These are phyloP conservation scores for Neosilurus hyrtlii DNA, from an alignment of 2,797 vertebrate species.

Conservation along the genomic window DNA sequence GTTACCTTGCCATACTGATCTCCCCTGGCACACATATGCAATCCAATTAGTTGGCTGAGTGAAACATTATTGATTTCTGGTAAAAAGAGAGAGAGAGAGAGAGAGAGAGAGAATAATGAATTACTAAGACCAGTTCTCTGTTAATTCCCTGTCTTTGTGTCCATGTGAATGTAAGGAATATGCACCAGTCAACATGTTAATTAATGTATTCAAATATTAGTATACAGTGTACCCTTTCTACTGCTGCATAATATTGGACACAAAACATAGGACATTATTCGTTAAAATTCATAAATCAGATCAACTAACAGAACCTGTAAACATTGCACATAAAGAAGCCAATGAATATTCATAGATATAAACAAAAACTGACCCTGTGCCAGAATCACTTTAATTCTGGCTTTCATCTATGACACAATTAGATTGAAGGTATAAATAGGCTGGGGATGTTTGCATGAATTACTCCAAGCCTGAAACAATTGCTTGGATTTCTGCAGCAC, in stretches of 20 bases:
- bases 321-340: conserved; percentile 54
- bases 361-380: conserved; percentile 66
- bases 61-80: conserved; percentile 70
- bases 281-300: conserved; percentile 44
- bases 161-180: conserved; percentile 25
- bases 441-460: conserved; percentile 72
- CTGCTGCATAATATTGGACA: not conserved
- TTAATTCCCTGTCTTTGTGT: conserved; percentile 25
- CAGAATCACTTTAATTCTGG: conserved; percentile 69
- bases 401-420: conserved; percentile 75
- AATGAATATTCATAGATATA: conserved; percentile 70
- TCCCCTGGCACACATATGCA: conserved; percentile 66
- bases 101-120: conserved; percentile 19
- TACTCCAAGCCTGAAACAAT: conserved; percentile 64
- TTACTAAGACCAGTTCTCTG: conserved; percentile 30
- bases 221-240: not conserved
- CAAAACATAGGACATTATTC: conserved; percentile 55
- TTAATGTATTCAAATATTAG: conserved; percentile 7
- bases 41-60: conserved; percentile 70
- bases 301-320: conserved; percentile 26
- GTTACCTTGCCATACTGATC: conserved; percentile 69
- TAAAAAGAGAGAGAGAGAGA: conserved; percentile 13
- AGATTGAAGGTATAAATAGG: conserved; percentile 73
- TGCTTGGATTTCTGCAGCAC: conserved; percentile 65
- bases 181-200: conserved; percentile 18